Conservation (phyloP, 2,888 invertebrate genomes). For the Cyrtodaria siliqua region DNA sequence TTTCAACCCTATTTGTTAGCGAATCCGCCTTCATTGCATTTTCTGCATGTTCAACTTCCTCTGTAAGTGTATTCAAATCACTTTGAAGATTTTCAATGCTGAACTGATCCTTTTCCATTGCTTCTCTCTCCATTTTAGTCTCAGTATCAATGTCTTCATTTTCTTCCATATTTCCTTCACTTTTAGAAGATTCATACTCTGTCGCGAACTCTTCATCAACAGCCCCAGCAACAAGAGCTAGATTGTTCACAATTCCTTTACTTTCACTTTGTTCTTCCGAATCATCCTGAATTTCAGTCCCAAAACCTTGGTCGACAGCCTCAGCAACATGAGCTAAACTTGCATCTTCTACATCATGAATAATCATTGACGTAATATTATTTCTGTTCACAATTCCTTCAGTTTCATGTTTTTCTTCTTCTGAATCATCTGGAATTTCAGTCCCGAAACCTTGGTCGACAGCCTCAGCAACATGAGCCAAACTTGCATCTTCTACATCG, state of each 20-base stretch:
- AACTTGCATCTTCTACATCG: slow-evolving; percentile 27
- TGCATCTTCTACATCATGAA: slow-evolving; percentile 37
- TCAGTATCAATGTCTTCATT: neutral
- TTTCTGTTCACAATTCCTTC: slow-evolving; percentile 5
- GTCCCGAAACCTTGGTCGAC: too few relatives aligned
- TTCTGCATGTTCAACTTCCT: slow-evolving; percentile 1
- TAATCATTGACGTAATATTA: slow-evolving; percentile 33
- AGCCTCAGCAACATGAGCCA: neutral
- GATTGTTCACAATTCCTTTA: too few relatives aligned
- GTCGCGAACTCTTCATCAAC: neutral
- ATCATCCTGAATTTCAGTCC: too few relatives aligned
- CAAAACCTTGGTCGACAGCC: too few relatives aligned
- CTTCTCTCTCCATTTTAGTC: neutral
- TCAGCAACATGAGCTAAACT: neutral
- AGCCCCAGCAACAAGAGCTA: too few relatives aligned
- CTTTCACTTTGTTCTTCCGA: too few relatives aligned
- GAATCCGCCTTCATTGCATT: neutral
- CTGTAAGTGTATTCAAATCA: neutral
- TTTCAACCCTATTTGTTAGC: neutral
- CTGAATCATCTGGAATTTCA: too few relatives aligned
- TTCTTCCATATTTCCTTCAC: neutral
- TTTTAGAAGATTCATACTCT: neutral
- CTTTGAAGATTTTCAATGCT: neutral
- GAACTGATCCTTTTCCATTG: neutral
- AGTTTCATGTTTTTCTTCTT: neutral